Base-by-base conservation (phyloP, 2,888 invertebrate genomes). In the Epirrhoe tristata region DNA sequence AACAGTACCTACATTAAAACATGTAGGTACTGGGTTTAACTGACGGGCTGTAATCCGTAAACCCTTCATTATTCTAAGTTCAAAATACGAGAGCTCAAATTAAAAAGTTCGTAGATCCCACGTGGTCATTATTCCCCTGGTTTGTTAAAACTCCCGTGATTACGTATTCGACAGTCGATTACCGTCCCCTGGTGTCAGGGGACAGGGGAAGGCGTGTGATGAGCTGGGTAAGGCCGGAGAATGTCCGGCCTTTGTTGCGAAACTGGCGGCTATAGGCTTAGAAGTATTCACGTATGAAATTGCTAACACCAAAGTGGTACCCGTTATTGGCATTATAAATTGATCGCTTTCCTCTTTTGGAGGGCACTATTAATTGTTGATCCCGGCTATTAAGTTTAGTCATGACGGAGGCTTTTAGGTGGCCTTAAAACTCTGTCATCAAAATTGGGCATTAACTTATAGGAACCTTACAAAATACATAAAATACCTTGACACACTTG, bases 81-180 rank as follows among this genome's bases (percentile, higher is more conserved):
- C 10, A 32, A 63, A 63, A 56, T 56, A 46, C 46, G 43, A 31
- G 63, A 54, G 58, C 52, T 56, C 51, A 59, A 67, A 72, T 70
- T 62, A 72, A 72, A 73, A 71, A 71, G 66, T 69, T 71, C n/a
- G 14, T 63, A 60, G 56, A 48, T 55, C 61, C 60, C 63, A 57
- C 57, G 67, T 60, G 51, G 55, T 66, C 62, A 58, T 67, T 71
- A 69, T 62, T 67, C 63, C 71, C 67, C 62, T 56, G 62, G 66
- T 56, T 64, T 59, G 68, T 69, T 70, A 71, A 71, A 74, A 71
- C 73, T 69, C 76, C 61, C 67, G 68, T 74, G 73, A 77, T 77
- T 76, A 76, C 70, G 70, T 74, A 76, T 76, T 72, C 70, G 73
- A 66, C 66, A 69, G 67, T 68, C 73, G 69, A 74, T 74, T 75